Evolutionary conservation across 2,888 invertebrate species (phyloP).

Genomic region (Calameuta pallipes): DNA sequence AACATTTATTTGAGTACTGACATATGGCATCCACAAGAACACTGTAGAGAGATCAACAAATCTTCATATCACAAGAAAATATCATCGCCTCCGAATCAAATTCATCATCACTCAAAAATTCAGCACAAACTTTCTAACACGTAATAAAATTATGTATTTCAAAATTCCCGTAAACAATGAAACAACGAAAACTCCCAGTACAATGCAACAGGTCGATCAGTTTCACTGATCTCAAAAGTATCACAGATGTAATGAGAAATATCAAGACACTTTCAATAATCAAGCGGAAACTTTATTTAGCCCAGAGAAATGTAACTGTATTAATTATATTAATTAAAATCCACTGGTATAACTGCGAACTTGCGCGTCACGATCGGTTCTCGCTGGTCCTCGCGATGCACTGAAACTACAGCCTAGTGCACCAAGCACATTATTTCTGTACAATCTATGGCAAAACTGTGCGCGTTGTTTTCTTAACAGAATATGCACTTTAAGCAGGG

Average conservation of each 20-base stretch:
- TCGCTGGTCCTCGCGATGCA: background rate
- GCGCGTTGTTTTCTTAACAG: background rate
- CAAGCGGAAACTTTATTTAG: background rate
- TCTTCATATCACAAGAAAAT: background rate
- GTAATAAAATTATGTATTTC: background rate
- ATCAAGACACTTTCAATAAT: background rate
- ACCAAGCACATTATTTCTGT: background rate
- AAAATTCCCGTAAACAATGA: background rate
- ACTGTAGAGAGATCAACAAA: background rate
- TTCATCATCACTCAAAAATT: background rate
- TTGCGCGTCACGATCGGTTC: background rate
- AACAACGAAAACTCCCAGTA: background rate
- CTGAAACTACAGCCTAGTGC: background rate
- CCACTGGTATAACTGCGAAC: background rate
- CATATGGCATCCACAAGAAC: background rate
- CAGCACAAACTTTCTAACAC: background rate
- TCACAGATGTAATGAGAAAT: background rate
- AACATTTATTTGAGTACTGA: background rate
- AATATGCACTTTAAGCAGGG: slow-evolving; percentile 31
- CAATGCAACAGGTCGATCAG: background rate
- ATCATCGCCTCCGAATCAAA: background rate
- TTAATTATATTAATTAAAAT: background rate
- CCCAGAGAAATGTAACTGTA: background rate
- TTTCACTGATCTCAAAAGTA: background rate
- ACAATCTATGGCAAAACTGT: background rate